Conservation (phyloP, 1,140 invertebrate species). For the Bombus superbus region DNA sequence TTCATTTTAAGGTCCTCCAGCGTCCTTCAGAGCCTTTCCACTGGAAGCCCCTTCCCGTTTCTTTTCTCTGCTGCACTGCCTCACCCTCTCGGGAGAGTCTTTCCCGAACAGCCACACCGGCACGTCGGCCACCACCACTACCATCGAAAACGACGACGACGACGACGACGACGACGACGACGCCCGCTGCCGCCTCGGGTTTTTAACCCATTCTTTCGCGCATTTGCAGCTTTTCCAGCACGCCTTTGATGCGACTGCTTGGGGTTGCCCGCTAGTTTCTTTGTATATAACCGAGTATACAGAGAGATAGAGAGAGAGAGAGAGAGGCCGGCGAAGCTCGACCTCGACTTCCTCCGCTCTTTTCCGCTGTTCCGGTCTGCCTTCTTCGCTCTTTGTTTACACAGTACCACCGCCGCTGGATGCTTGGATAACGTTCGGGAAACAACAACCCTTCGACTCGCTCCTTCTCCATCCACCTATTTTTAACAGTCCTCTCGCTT, state of each 20-base stretch:
- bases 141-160: neutral
- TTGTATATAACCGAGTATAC: constrained; percentile 5
- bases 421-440: constrained; percentile 64
- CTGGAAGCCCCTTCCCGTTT: constrained; percentile 44
- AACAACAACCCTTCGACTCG: constrained; percentile 37
- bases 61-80: constrained; percentile 40
- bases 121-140: constrained; percentile 15
- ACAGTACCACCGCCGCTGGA: constrained; percentile 57
- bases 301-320: neutral
- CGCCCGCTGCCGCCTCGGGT: constrained; percentile 53
- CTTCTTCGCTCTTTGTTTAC: constrained; percentile 66
- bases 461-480: constrained; percentile 20
- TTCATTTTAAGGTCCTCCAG: constrained; percentile 71
- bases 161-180: constrained; percentile 5
- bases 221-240: constrained; percentile 63
- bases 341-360: constrained; percentile 28
- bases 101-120: constrained; percentile 8
- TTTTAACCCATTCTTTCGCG: constrained; percentile 74
- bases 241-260: constrained; percentile 67
- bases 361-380: constrained; percentile 28
- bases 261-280: constrained; percentile 42
- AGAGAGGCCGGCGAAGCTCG: neutral
- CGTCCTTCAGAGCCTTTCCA: constrained; percentile 62
- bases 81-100: neutral
- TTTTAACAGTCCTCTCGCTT: neutral